Base-by-base conservation (phyloP, 2,888 invertebrate genomes). In the Mechanitis messenoides region DNA sequence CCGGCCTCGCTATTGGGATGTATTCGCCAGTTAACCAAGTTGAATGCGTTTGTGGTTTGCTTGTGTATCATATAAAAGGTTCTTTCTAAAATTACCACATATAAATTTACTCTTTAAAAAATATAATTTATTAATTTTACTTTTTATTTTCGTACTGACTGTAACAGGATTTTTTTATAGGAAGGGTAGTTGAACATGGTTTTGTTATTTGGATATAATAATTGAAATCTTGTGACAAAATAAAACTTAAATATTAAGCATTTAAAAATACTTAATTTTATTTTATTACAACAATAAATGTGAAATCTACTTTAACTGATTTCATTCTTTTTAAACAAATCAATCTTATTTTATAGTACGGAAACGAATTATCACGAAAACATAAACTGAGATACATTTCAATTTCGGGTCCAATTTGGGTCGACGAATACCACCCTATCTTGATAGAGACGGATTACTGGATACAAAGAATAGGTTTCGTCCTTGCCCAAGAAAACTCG, bases 401-500 rank as follows among this genome's bases (percentile, higher is more conserved):
- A 67, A 46, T 57, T 56, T 59, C 64, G 45, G 63, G 71, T 72
- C 72, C 72, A 74, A 70, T 72, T 75, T 70, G 65, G 69, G 68
- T 69, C 69, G 72, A 68, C 66, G 76, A 74, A 71, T 66, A 71
- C 80, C 81, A 84, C 81, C 83, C 83, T 81, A 85, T 85, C 84
- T 79, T 83, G 86, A 84, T 85, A 81, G 82, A 79, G 80, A 78
- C 77, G 79, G 82, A 85, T 86, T 84, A 83, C 77, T 76, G 74
- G 72, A 75, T 74, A 76, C 76, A 73, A 74, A 69, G 78, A 79
- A 80, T 78, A 73, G 77, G 76, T 74, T 74, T 74, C 71, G 71
- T 71, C 67, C 68, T 71, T 72, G 71, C 74, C 70, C 70, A 74
- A 77, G 74, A 78, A 78, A 78, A 81, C 74, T 74, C 69, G 72